Conservation (phyloP, 2,113 vertebrate genomes). For the Eidolon helvum region DNA sequence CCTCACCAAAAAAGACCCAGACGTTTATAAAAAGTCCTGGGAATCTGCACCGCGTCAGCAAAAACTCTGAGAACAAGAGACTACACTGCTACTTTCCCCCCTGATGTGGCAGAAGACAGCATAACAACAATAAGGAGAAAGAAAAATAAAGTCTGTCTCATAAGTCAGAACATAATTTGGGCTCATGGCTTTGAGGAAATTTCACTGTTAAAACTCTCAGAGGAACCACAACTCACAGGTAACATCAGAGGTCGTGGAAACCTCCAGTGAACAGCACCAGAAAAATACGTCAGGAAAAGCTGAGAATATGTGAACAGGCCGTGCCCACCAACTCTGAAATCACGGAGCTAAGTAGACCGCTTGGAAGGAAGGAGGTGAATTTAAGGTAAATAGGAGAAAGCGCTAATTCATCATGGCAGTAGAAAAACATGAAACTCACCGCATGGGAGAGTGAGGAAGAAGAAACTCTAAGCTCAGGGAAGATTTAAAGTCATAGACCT, state of each 20-base stretch:
- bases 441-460: accelerated
- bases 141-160: neutral
- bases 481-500: neutral
- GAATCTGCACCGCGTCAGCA: neutral
- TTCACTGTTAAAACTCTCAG: neutral
- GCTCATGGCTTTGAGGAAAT: neutral
- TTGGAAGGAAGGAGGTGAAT: neutral
- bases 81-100: accelerated
- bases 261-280: neutral
- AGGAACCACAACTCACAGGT: neutral
- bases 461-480: neutral
- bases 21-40: neutral
- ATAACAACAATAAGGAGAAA: neutral
- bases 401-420: neutral
- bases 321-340: neutral
- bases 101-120: neutral
- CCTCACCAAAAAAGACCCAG: neutral
- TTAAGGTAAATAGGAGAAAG: neutral
- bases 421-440: neutral
- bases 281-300: neutral
- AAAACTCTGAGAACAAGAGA: neutral
- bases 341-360: neutral
- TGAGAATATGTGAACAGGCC: accelerated
- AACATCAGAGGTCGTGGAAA: neutral
- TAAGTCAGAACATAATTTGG: neutral